These are phyloP conservation scores for Furcula furcula DNA, from an alignment of 2,888 invertebrate species.

Conservation along the genomic window DNA sequence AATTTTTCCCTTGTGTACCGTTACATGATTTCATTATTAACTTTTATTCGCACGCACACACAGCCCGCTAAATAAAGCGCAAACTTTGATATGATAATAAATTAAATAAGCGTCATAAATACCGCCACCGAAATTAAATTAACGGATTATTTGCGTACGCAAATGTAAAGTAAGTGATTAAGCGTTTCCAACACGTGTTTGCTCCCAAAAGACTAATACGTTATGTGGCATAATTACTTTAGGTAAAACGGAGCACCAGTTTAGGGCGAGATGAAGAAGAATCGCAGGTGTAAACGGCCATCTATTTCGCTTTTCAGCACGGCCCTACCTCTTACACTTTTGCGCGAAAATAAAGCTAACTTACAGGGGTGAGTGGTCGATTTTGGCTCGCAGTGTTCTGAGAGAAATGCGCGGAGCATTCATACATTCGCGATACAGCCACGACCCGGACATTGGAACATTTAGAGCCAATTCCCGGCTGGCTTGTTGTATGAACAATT, in stretches of 20 bases:
- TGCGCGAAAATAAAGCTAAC: slow-evolving; percentile 49
- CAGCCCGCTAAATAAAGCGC: slow-evolving; percentile 64
- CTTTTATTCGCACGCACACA: slow-evolving; percentile 69
- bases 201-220: slow-evolving; percentile 79
- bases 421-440: slow-evolving; percentile 66
- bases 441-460: slow-evolving; percentile 68
- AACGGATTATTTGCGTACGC: slow-evolving; percentile 76
- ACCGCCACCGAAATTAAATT: slow-evolving; percentile 73
- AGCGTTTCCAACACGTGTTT: slow-evolving; percentile 74
- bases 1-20: slow-evolving; percentile 59
- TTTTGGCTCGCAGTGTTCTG: slow-evolving; percentile 47
- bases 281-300: slow-evolving; percentile 77
- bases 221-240: slow-evolving; percentile 78
- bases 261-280: slow-evolving; percentile 79
- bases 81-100: slow-evolving; percentile 77
- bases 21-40: slow-evolving; percentile 68
- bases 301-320: slow-evolving; percentile 75
- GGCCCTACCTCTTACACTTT: slow-evolving; percentile 30
- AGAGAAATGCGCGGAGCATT: slow-evolving; percentile 54
- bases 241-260: slow-evolving; percentile 71
- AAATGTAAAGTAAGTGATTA: slow-evolving; percentile 79
- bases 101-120: slow-evolving; percentile 77
- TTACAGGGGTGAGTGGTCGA: slow-evolving; percentile 48
- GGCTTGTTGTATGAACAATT: slow-evolving; percentile 80
- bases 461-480: slow-evolving; percentile 75